Conservation (phyloP, 1,140 invertebrate genomes). For the Leptinotarsa defecta region DNA sequence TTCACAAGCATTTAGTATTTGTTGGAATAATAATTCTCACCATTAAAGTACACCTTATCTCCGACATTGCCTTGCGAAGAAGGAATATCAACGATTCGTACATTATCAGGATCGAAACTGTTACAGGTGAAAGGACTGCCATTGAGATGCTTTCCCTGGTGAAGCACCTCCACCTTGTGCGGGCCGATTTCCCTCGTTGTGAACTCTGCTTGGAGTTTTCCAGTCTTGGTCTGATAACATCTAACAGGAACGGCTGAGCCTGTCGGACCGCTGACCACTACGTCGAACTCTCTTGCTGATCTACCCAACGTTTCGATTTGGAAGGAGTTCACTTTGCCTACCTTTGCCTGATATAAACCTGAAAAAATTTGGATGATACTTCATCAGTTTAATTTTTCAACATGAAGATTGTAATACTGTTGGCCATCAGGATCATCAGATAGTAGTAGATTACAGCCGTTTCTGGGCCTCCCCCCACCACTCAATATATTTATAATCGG, state of each 20-base stretch:
- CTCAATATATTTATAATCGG: too few relatives aligned
- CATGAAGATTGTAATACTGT: too few relatives aligned
- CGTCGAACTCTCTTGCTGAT: conserved; percentile 87
- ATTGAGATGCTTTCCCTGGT: conserved; percentile 86
- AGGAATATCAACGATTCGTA: conserved; percentile 69
- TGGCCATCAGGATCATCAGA: too few relatives aligned
- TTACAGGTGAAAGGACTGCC: conserved; percentile 96
- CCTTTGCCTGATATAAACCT: conserved; percentile 81
- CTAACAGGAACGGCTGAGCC: conserved; percentile 89
- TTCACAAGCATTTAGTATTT: too few relatives aligned
- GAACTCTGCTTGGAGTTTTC: conserved; percentile 89
- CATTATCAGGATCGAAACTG: conserved; percentile 79
- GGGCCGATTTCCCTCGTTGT: conserved; percentile 78
- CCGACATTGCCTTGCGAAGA: conserved; percentile 81
- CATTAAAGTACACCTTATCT: conserved; percentile 81
- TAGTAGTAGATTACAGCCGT: too few relatives aligned
- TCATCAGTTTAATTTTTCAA: too few relatives aligned
- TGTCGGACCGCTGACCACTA: conserved; percentile 85
- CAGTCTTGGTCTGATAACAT: conserved; percentile 95
- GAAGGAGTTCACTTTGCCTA: conserved; percentile 81
- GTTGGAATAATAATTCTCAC: conserved; percentile 59
- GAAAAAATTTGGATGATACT: background rate
- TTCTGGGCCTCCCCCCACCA: too few relatives aligned
- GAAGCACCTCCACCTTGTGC: conserved; percentile 81
- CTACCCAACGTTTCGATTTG: conserved; percentile 86